These are phyloP conservation scores for Maniola jurtina DNA, from an alignment of 1,140 invertebrate species.

Conservation along the genomic window DNA sequence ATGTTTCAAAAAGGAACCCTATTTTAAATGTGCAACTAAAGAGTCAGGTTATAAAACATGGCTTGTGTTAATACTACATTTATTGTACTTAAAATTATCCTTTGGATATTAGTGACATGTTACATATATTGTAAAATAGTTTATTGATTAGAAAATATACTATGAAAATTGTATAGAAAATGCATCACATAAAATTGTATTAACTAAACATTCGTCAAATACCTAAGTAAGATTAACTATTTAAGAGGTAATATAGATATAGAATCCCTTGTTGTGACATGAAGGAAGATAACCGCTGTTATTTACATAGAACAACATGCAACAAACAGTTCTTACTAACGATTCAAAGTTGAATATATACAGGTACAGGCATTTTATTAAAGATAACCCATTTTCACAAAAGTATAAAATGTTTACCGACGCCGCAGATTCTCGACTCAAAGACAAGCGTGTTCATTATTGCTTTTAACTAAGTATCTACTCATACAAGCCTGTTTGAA, in stretches of 20 bases:
- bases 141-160: not conserved
- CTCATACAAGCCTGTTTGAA: too few species aligned
- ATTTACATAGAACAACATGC: slow-evolving; percentile 20
- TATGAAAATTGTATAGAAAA: not conserved
- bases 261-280: not conserved
- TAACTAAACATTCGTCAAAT: not conserved
- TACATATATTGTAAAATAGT: slow-evolving; percentile 8
- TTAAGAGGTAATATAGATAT: not conserved
- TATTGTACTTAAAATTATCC: slow-evolving; percentile 20
- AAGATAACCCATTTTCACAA: not conserved
- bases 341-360: not conserved
- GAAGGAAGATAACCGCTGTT: slow-evolving; percentile 3
- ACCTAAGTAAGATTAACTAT: too few species aligned
- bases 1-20: too few species aligned
- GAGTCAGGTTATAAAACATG: not conserved
- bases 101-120: slow-evolving; percentile 31
- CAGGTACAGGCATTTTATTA: not conserved
- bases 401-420: too few species aligned
- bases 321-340: slow-evolving; percentile 10
- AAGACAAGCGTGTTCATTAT: too few species aligned
- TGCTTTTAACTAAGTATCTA: too few species aligned
- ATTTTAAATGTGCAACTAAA: too few species aligned
- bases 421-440: too few species aligned
- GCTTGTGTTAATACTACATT: too few species aligned
- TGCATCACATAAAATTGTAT: not conserved